Evolutionary conservation across 2,797 vertebrate genomes (phyloP).

Genomic region (Notolabrus celidotus): DNA sequence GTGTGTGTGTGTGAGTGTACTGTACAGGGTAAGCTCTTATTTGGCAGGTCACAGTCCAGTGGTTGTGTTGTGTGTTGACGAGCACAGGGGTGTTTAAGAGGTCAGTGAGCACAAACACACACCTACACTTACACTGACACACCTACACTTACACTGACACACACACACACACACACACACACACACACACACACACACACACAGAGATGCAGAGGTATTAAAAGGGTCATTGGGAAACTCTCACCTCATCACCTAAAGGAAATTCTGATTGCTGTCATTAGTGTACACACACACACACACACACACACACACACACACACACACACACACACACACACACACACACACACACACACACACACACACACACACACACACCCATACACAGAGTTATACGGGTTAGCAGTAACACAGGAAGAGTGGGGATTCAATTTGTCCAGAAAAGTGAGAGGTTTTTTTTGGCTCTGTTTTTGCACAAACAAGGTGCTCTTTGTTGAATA

Average conservation of each 20-base stretch:
- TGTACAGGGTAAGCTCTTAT: slow-evolving; percentile 82
- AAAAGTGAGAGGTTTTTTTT: slow-evolving; percentile 16
- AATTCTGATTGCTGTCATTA: slow-evolving; percentile 77
- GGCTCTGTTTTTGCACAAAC: not conserved
- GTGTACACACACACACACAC: slow-evolving; percentile 40
- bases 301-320: slow-evolving; percentile 29
- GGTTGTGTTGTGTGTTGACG: slow-evolving; percentile 86
- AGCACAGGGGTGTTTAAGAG: slow-evolving; percentile 86
- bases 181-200: slow-evolving; percentile 23
- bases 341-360: slow-evolving; percentile 20
- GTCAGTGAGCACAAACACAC: slow-evolving; percentile 84
- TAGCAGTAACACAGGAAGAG: slow-evolving; percentile 5
- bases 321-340: slow-evolving; percentile 16
- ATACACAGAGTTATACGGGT: not conserved
- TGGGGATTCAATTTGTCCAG: not conserved
- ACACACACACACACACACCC: no score
- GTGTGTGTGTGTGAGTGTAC: slow-evolving; percentile 58
- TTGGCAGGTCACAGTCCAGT: slow-evolving; percentile 87
- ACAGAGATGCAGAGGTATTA: slow-evolving; percentile 70
- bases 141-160: no score
- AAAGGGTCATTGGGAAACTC: slow-evolving; percentile 78
- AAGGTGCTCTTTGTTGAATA: not conserved
- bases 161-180: slow-evolving; percentile 49
- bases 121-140: slow-evolving; percentile 60
- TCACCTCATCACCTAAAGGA: slow-evolving; percentile 74